Conservation (phyloP, 2,113 vertebrate genomes). For the Cranoglanis bouderius region DNA sequence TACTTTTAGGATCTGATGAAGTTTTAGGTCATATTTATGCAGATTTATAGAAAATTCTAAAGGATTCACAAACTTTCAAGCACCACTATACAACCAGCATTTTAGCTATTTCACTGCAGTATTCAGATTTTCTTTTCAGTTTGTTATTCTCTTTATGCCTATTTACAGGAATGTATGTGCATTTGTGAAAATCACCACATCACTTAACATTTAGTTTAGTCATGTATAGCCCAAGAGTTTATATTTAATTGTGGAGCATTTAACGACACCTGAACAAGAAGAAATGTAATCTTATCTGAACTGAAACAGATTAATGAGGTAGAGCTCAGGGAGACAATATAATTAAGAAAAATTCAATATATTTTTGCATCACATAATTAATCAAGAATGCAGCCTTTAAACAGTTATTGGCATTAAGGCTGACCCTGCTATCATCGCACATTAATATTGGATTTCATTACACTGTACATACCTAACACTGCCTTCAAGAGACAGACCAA, state of each 20-base stretch:
- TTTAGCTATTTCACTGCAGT: too few relatives aligned
- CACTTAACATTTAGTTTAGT: conserved; percentile 6
- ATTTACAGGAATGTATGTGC: too few relatives aligned
- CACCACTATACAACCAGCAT: too few relatives aligned
- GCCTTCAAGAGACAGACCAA: conserved; percentile 27
- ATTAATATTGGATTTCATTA: conserved; percentile 39
- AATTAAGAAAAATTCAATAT: conserved; percentile 55
- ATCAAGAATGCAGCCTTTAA: conserved; percentile 46
- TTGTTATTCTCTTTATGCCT: too few relatives aligned
- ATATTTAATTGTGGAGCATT: neutral
- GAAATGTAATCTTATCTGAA: conserved; percentile 50
- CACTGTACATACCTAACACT: conserved; percentile 7
- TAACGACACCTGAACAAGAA: conserved; percentile 28
- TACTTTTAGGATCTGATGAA: too few relatives aligned
- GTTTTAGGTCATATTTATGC: too few relatives aligned
- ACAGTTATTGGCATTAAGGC: conserved; percentile 41
- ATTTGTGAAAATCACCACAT: neutral
- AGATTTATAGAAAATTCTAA: too few relatives aligned
- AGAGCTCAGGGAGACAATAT: conserved; percentile 39
- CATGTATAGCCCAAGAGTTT: neutral
- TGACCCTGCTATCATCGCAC: conserved; percentile 44
- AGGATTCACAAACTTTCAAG: too few relatives aligned
- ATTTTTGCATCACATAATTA: conserved; percentile 52
- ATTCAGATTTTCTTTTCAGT: too few relatives aligned
- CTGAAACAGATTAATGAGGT: conserved; percentile 55